A percentile compares a stretch with the other conserved stretches of the same genome.
These are phyloP conservation scores for Nipponia nippon DNA, from an alignment of 2,113 vertebrate species.

Conservation along the genomic window DNA sequence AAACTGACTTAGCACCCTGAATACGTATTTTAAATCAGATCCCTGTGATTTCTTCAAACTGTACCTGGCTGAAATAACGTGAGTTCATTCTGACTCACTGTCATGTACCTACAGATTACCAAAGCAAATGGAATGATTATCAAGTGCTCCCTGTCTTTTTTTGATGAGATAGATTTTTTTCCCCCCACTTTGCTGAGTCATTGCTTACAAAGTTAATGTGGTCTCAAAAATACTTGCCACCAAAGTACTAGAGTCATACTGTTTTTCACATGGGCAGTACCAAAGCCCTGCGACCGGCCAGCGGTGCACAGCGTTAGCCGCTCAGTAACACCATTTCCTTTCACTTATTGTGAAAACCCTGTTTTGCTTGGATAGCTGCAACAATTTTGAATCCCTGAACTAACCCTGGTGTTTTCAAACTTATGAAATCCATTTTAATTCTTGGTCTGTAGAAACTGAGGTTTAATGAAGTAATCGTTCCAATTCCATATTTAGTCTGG, in stretches of 20 bases:
- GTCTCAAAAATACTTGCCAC: conserved; percentile 17
- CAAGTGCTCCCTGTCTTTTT: not conserved
- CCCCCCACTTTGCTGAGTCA: not conserved
- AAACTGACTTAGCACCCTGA: not conserved
- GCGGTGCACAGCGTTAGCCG: not conserved
- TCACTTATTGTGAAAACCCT: conserved; percentile 65
- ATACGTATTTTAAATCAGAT: conserved; percentile 6
- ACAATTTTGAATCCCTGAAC: conserved; percentile 1
- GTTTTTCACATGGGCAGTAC: conserved; percentile 35
- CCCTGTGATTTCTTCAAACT: not conserved
- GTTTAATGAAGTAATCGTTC: conserved; percentile 61
- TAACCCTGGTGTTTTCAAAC: conserved; percentile 63
- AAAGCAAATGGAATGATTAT: not conserved
- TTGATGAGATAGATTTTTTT: not conserved
- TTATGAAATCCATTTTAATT: conserved; percentile 69
- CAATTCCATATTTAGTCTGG: conserved; percentile 16
- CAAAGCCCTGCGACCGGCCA: not conserved
- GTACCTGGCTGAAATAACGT: not conserved
- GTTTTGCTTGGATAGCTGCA: conserved; percentile 66
- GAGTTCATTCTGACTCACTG: not conserved
- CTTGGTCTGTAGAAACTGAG: conserved; percentile 58
- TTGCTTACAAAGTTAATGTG: not conserved
- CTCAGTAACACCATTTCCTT: conserved; percentile 44
- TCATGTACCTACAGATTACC: not conserved
- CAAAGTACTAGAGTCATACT: not conserved